Base-by-base conservation (phyloP, 2,888 invertebrate species). In the Gryllus longicercus region DNA sequence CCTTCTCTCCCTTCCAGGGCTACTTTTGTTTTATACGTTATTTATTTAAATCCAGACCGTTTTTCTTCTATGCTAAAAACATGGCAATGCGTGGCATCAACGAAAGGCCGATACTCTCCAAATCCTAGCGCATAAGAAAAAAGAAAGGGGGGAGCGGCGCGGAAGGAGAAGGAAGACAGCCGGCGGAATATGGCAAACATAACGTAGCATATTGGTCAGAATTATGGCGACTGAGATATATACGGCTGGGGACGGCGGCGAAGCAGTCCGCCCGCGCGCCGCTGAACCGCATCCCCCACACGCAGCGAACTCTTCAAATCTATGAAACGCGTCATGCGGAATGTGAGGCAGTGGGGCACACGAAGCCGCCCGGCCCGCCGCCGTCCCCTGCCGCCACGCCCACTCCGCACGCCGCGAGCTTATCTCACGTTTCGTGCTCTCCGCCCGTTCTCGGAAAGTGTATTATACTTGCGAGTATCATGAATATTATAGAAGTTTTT, bases 41-140 rank as follows among this genome's bases (percentile, higher is more conserved):
- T 63, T 63, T 63, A 63, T 63, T 63, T 63, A 63, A 63, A 63
- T 63, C 63, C 63, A 63, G 63, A 63, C 63, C 63, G 63, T 63
- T 63, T 63, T 63, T 63, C 63, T 63, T 63, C 14, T 63, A 63
- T 63, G 63, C 63, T 63, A 63, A 63, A 21, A 63, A 63, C 63
- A n/a, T 63, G 14, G 63, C 63, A 63, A 63, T 63, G 63, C 63
- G 16, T 63, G 16, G 63, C 63, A 63, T 63, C 63, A 63, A 63
- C 63, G 63, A 63, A 63, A 63, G 63, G 63, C 63, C 63, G 63
- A 63, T 63, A 63, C n/a, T 14, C 63, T n/a, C 63, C n/a, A 63
- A 63, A 63, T 63, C 63, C 63, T n/a, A n/a, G n/a, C 63, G 63
- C 63, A 63, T 63, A 63, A 63, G 63, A 63, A 63, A 63, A 63